Evolutionary conservation across 2,888 invertebrate genomes (phyloP), one percentile per base, ranked within the genome.

Genomic region (Baronia brevicornis): DNA sequence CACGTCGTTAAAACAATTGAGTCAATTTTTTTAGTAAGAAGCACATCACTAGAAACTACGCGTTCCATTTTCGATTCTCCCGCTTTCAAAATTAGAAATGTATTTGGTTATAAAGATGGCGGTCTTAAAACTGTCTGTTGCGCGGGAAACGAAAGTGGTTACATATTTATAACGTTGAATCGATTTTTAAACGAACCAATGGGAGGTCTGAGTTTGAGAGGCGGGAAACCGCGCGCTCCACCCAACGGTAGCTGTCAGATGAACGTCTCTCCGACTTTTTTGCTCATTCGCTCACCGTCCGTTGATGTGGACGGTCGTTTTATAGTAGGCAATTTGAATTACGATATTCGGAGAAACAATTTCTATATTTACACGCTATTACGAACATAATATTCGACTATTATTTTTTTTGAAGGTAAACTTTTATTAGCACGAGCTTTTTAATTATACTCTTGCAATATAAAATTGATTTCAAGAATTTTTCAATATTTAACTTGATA

Each of bases 131-230:
- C 53, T 22, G 29, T 65, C 53, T 44, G 41, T 39, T 33, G 38
- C 49, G 63, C 40, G 40, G 36, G 48, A 57, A 68, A 60, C 40
- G 65, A 68, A 78, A 80, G 75, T 68, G 78, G 80, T 80, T 80
- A 80, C 78, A 82, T 82, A 82, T 84, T 82, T 84, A 82, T 80
- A 78, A 80, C 82, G 80, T 75, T 79, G 72, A 80, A 84, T 82
- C 82, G 82, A 84, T 84, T 84, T 82, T 84, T 75, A 78, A 79
- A 77, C 66, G 70, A 60, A 69, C 82, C 82, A 84, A 84, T 84
- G 68, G 73, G 49, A 41, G 57, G 47, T 62, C 72, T 65, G 54
- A 59, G 54, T 62, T 54, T 43, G 44, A 62, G 65, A 71, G 80
- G 80, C 80, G 80, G 79, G 68, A 51, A 51, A 53, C 47, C 49